Evolutionary conservation across 2,797 vertebrate genomes (phyloP).

Genomic region (Acanthurus tractus): DNA sequence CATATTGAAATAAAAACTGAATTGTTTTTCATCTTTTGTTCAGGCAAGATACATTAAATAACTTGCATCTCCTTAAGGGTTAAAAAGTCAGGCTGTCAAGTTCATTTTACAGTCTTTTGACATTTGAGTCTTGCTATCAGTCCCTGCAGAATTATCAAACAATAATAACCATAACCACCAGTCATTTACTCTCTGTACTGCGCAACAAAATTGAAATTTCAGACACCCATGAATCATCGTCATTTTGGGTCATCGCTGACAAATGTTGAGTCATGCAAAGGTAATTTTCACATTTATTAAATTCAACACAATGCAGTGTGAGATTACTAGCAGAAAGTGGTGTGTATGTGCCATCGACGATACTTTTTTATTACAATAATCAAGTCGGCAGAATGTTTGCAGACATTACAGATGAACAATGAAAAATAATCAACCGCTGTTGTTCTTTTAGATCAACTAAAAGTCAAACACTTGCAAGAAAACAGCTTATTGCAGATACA

Average conservation of each 20-base stretch:
- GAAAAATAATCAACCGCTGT: conserved; percentile 3
- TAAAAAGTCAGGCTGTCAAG: background rate
- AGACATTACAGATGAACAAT: background rate
- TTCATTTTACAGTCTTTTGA: conserved; percentile 20
- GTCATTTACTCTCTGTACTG: conserved; percentile 9
- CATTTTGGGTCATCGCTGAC: conserved; percentile 5
- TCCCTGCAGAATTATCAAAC: conserved; percentile 12
- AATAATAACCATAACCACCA: conserved; percentile 1
- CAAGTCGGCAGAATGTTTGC: background rate
- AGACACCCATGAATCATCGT: conserved; percentile 15
- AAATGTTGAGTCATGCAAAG: background rate
- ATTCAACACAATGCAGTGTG: background rate
- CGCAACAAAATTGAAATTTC: conserved; percentile 5
- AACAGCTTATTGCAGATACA: background rate
- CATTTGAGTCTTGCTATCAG: conserved; percentile 7
- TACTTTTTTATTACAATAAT: background rate
- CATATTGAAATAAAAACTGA: background rate
- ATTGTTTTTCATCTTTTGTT: conserved; percentile 5
- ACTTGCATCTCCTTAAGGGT: background rate
- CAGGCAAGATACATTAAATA: background rate
- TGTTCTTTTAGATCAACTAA: background rate
- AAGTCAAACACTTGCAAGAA: background rate
- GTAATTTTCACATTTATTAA: conserved; percentile 3
- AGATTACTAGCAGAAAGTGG: background rate
- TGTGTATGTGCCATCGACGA: background rate